Conservation (phyloP, 2,113 vertebrate species). For the Callaeas wilsoni region DNA sequence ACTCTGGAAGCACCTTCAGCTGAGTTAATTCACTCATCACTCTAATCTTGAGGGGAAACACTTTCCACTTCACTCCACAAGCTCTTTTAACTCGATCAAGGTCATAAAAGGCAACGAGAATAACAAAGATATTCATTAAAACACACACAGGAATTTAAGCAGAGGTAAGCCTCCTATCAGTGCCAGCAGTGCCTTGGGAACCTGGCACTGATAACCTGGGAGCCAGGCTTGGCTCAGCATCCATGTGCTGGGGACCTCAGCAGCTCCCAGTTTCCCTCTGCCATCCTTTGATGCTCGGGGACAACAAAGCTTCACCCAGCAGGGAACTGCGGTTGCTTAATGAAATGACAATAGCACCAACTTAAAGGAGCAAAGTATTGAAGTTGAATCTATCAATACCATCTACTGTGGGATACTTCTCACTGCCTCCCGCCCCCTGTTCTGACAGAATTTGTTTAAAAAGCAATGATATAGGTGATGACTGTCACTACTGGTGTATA, state of each 20-base stretch:
- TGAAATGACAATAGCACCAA: background rate
- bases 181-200: background rate
- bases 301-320: background rate
- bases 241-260: background rate
- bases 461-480: background rate
- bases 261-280: background rate
- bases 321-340: rapidly evolving
- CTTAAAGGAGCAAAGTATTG: background rate
- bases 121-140: background rate
- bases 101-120: background rate
- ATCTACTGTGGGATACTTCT: background rate
- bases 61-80: background rate
- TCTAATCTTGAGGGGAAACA: background rate
- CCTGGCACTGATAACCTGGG: background rate
- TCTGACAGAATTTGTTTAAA: background rate
- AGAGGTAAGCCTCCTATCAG: background rate
- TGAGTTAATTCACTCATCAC: background rate
- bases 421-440: background rate
- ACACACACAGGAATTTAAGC: background rate
- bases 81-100: background rate
- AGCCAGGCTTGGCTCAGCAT: background rate
- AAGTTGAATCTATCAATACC: background rate
- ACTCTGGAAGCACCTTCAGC: background rate
- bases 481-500: background rate
- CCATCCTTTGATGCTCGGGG: rapidly evolving